Conservation (phyloP, 2,797 vertebrate genomes). For the Fringilla coelebs region DNA sequence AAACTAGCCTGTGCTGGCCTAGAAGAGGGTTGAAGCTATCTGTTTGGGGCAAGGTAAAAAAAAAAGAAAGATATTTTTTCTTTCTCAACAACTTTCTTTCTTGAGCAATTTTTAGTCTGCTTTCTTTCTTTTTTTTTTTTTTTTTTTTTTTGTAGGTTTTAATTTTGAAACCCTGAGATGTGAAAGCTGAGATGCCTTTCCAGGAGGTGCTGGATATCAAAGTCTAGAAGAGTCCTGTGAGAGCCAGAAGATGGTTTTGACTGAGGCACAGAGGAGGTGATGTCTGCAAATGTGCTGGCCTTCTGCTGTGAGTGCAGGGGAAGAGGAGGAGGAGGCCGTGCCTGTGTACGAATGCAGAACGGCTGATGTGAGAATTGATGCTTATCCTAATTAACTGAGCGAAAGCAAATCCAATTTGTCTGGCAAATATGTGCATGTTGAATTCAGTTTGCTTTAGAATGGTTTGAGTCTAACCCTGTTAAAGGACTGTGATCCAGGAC, state of each 20-base stretch:
- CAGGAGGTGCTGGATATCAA: neutral
- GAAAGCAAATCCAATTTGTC: slow-evolving; percentile 37
- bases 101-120: neutral
- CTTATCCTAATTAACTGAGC: slow-evolving; percentile 37
- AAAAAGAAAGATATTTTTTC: neutral
- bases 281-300: neutral
- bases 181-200: neutral
- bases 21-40: neutral
- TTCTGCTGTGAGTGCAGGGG: neutral
- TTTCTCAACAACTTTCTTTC: neutral
- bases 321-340: neutral
- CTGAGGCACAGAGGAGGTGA: neutral
- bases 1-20: neutral
- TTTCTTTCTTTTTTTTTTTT: too few species aligned
- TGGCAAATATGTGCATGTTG: slow-evolving; percentile 10
- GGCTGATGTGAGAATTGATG: slow-evolving; percentile 39
- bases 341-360: neutral
- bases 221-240: neutral
- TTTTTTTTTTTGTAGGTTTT: neutral
- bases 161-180: neutral
- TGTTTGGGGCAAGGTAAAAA: neutral
- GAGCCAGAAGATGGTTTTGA: neutral
- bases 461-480: neutral
- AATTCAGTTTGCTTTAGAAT: slow-evolving; percentile 6
- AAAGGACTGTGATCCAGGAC: neutral